Conservation (phyloP, 2,888 invertebrate genomes). For the Dolichopus griseipennis region DNA sequence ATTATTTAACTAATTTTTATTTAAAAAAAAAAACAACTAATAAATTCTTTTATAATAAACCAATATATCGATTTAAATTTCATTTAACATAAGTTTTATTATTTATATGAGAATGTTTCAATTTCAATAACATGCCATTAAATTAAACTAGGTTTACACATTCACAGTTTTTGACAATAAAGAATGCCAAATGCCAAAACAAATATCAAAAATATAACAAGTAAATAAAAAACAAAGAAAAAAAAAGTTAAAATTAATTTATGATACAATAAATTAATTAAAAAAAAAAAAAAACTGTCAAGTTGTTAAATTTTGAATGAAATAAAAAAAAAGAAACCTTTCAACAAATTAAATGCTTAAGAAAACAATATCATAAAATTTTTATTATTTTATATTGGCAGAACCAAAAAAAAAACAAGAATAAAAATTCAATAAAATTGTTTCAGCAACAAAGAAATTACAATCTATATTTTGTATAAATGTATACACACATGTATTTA, state of each 20-base stretch:
- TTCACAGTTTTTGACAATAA: background rate
- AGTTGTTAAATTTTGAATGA: background rate
- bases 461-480: too few relatives aligned
- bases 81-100: too few relatives aligned
- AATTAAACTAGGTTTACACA: background rate
- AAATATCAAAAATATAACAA: too few relatives aligned
- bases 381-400: background rate
- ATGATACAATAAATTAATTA: background rate
- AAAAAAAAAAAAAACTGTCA: background rate
- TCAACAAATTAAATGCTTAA: constrained; percentile 1
- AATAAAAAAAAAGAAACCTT: background rate
- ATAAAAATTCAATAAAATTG: background rate
- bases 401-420: background rate
- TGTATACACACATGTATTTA: too few relatives aligned
- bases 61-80: too few relatives aligned
- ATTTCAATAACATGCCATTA: too few relatives aligned
- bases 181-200: background rate
- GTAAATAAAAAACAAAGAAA: background rate
- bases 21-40: too few relatives aligned
- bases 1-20: too few relatives aligned
- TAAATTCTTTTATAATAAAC: too few relatives aligned
- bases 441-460: background rate
- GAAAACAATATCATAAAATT: constrained; percentile 1
- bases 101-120: too few relatives aligned
- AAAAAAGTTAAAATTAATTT: background rate